These are phyloP conservation scores for Rhynchomys soricoides DNA, from an alignment of 2,113 vertebrate species.

Conservation along the genomic window DNA sequence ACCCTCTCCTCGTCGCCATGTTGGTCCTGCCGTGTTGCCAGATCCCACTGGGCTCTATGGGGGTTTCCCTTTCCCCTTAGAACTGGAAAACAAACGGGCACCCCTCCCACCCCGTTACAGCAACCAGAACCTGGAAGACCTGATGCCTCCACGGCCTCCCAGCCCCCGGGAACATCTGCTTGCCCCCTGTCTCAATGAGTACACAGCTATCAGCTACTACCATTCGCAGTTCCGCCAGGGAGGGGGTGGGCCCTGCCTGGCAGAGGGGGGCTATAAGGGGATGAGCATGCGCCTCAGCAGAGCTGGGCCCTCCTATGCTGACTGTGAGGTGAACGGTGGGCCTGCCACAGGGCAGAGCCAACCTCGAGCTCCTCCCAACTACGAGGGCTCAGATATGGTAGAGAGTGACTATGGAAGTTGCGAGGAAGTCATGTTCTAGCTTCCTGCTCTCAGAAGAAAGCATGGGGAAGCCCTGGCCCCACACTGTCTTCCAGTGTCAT, in stretches of 20 bases:
- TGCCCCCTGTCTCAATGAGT: constrained; percentile 94
- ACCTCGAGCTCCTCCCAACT: constrained; percentile 83
- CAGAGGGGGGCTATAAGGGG: constrained; percentile 89
- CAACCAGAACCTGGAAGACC: constrained; percentile 96
- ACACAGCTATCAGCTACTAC: constrained; percentile 97
- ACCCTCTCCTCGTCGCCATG: constrained; percentile 79
- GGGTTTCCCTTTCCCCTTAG: constrained; percentile 96
- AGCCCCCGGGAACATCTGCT: constrained; percentile 86
- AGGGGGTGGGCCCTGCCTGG: constrained; percentile 85
- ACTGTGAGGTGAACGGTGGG: constrained; percentile 83
- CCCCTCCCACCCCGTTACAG: constrained; percentile 97
- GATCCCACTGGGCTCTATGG: constrained; percentile 90
- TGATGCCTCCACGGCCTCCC: constrained; percentile 88
- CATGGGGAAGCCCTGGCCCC: neutral
- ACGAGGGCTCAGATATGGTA: constrained; percentile 92
- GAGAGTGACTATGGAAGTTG: constrained; percentile 98
- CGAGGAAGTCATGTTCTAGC: constrained; percentile 98
- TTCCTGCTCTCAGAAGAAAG: neutral
- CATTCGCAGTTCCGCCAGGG: constrained; percentile 88
- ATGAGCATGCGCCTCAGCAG: constrained; percentile 95
- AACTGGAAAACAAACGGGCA: constrained; percentile 93
- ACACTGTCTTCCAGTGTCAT: neutral
- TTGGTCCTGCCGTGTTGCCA: constrained; percentile 81
- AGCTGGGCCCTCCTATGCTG: constrained; percentile 94
- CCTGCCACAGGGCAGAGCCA: constrained; percentile 80